Base-by-base conservation (phyloP, 2,888 invertebrate genomes). In the Ormyrus rosae region DNA sequence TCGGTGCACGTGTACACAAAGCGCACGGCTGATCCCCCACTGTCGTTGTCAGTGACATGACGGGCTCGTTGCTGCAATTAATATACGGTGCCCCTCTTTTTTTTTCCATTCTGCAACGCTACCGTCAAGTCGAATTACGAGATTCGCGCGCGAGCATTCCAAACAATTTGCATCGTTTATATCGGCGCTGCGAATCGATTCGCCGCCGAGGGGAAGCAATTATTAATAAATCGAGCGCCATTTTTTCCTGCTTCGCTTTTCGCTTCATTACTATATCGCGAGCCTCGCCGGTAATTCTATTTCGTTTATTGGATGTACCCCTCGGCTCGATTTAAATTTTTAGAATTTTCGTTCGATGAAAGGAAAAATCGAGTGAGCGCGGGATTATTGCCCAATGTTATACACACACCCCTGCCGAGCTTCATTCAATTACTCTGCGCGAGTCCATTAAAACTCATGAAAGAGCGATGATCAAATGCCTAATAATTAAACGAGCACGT, bases 21-120 rank as follows among this genome's bases (percentile, higher is more conserved):
- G 72, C 72, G 72, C 34, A 34, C 34, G 34, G 34, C 63, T 63
- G 55, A 64, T 67, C 53, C 71, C 13, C 64, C 50, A 50, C 56
- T 65, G 77, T 78, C 78, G 67, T 60, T 78, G 46, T 9, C 10
- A 50, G n/a, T 34, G 72, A 78, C 72, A 48, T 67, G 67, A 78
- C 78, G 53, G 53, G 48, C 60, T 64, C 69, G 67, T 76, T 69
- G 46, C 5, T 69, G 9, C 72, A 72, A 79, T 79, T 74, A 65
- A 79, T 65, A 58, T 48, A 51, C 58, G 64, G 0, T 11, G n/a
- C 58, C 19, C 58, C 19, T 5, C 51, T 56, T 74, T 78, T 78
- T 71, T 19, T n/a, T 61, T 11, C 53, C n/a, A 51, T 68, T 51
- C 5, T 10, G 34, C 34, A 34, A 34, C 10, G 9, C 55, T 34